These are phyloP conservation scores for Podarcis cretensis DNA, from an alignment of 2,113 vertebrate genomes.

Conservation along the genomic window DNA sequence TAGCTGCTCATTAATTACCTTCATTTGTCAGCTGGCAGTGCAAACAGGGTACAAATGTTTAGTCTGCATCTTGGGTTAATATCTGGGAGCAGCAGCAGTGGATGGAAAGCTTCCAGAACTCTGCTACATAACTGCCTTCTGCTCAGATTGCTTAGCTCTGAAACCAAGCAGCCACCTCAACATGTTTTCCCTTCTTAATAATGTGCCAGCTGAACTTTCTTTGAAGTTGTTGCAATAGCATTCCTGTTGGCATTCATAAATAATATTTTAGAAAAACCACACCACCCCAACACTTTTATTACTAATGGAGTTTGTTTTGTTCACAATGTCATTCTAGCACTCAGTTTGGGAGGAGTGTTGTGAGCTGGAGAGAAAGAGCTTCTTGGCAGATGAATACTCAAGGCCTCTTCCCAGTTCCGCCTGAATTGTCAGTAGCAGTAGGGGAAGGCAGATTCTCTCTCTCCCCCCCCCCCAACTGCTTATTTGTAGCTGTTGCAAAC, in stretches of 20 bases:
- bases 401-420: not conserved
- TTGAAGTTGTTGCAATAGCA: constrained; percentile 15
- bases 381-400: not conserved
- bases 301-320: not conserved
- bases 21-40: constrained; percentile 72
- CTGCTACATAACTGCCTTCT: constrained; percentile 63
- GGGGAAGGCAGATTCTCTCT: not conserved
- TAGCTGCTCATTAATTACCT: constrained; percentile 78
- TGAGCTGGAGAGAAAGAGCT: not conserved
- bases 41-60: constrained; percentile 76
- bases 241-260: constrained; percentile 39
- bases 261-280: not conserved
- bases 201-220: constrained; percentile 34
- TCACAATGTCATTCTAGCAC: constrained; percentile 1
- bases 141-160: constrained; percentile 57
- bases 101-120: constrained; percentile 71
- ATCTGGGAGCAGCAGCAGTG: constrained; percentile 54
- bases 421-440: constrained; percentile 30
- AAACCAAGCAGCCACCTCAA: constrained; percentile 47
- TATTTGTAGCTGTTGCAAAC: not conserved
- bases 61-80: constrained; percentile 78
- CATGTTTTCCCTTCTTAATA: constrained; percentile 52
- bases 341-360: constrained; percentile 13
- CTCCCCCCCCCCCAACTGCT: too few relatives aligned
- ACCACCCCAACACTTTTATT: not conserved